Percentiles rank a stretch among this genome's conserved stretches.
phyloP scores from a whole-genome alignment of 2,888 invertebrate genomes.

The Stomorhina lunata region DNA sequence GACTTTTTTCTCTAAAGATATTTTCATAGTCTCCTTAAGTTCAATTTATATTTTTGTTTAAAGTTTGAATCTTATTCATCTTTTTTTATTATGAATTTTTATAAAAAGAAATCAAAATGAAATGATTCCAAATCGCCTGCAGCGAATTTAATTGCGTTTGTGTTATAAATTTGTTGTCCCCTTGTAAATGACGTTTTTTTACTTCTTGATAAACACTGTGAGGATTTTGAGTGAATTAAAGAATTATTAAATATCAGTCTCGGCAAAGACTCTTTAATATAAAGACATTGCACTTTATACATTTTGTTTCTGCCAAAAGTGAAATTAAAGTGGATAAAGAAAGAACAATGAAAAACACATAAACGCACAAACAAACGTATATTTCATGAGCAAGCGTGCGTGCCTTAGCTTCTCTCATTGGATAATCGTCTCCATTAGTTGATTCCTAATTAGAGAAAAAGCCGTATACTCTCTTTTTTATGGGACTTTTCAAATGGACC shows the following conservation, averaged over 20 bases:
- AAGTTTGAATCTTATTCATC: slow-evolving; percentile 32
- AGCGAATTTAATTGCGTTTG: slow-evolving; percentile 77
- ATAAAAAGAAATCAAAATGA: slow-evolving; percentile 5
- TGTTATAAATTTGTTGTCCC: slow-evolving; percentile 76
- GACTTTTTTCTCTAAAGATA: not conserved
- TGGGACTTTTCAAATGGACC: no score
- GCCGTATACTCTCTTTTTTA: no score
- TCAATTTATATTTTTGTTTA: slow-evolving; percentile 34
- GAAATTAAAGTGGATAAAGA: no score
- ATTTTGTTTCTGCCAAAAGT: no score
- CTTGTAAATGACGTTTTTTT: slow-evolving; percentile 64
- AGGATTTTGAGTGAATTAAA: not conserved
- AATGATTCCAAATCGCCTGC: slow-evolving; percentile 73
- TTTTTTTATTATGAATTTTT: not conserved
- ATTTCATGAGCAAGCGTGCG: no score
- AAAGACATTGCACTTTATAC: no score
- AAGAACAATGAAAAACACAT: no score
- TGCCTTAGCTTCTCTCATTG: no score
- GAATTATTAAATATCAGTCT: not conserved
- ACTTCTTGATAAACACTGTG: slow-evolving; percentile 49
- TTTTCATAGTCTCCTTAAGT: slow-evolving; percentile 7
- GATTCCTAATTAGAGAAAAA: no score
- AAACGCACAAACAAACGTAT: no score
- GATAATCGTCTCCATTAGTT: no score
- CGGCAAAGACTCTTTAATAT: no score